phyloP scores from a whole-genome alignment of 2,888 invertebrate species.

The Bombyx huttoni region DNA sequence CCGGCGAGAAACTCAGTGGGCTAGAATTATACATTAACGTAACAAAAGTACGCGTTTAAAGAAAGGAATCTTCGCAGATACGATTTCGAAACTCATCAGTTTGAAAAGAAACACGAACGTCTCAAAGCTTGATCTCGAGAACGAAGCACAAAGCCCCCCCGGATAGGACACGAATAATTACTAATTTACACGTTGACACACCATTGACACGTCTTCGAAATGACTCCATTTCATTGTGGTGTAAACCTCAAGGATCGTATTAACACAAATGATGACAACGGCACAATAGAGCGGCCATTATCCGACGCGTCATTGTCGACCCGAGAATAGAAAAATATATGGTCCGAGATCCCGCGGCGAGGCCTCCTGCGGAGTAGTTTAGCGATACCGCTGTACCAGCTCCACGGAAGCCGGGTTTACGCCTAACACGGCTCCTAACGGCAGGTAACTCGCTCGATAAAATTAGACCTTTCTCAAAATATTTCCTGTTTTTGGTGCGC shows the following conservation, averaged over 20 bases:
- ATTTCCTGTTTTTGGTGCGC: constrained; percentile 65
- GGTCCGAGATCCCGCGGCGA: constrained; percentile 49
- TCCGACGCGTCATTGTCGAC: constrained; percentile 54
- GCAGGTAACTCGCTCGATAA: constrained; percentile 69
- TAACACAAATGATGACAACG: constrained; percentile 70
- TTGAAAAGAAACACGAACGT: constrained; percentile 33
- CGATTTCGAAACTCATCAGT: constrained; percentile 39
- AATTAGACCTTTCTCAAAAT: constrained; percentile 62
- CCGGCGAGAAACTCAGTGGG: too few species aligned
- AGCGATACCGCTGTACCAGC: constrained; percentile 33
- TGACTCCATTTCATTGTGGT: constrained; percentile 65
- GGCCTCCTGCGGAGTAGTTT: constrained; percentile 53
- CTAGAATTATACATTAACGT: constrained; percentile 42
- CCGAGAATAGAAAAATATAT: constrained; percentile 64
- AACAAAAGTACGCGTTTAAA: constrained; percentile 35
- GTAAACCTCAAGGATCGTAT: constrained; percentile 70
- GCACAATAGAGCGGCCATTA: constrained; percentile 51
- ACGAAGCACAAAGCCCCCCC: constrained; percentile 53
- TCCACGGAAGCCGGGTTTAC: constrained; percentile 66
- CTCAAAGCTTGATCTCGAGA: constrained; percentile 18
- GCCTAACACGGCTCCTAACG: constrained; percentile 65
- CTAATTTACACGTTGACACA: constrained; percentile 67
- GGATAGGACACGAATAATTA: constrained; percentile 55
- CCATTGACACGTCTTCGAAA: constrained; percentile 56
- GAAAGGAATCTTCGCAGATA: constrained; percentile 34